A percentile compares a stretch with the other conserved stretches of the same genome.
phyloP scores from a whole-genome alignment of 2,888 invertebrate species.

The Limnephilus marmoratus region DNA sequence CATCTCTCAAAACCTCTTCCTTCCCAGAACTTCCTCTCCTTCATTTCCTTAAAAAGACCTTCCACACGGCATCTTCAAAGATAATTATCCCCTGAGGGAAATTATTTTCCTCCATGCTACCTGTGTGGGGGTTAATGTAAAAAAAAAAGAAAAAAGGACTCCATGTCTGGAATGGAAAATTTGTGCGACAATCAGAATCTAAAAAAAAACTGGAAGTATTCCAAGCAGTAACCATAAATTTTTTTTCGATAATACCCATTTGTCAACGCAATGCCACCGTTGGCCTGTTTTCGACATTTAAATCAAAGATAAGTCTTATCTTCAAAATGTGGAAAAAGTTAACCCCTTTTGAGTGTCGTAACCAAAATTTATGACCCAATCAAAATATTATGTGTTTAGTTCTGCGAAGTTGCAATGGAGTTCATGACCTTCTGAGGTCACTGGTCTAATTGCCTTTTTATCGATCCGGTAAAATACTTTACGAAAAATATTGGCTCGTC shows the following conservation, averaged over 20 bases:
- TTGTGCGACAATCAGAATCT: too few relatives aligned
- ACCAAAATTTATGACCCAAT: neutral
- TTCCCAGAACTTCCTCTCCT: too few relatives aligned
- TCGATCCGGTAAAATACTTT: neutral
- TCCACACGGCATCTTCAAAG: too few relatives aligned
- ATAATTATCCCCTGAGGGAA: too few relatives aligned
- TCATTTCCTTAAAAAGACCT: too few relatives aligned
- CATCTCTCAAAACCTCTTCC: too few relatives aligned
- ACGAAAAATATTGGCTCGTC: neutral
- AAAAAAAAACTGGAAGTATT: too few relatives aligned
- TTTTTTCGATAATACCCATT: neutral
- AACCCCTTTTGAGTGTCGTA: neutral
- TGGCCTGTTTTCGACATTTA: neutral
- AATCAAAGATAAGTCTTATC: neutral
- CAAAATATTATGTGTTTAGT: neutral
- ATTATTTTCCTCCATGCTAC: too few relatives aligned
- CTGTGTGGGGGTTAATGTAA: too few relatives aligned
- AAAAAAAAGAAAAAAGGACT: too few relatives aligned
- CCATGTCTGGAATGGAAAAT: too few relatives aligned
- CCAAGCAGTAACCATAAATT: neutral
- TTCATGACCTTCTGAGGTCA: neutral
- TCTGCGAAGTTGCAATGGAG: neutral
- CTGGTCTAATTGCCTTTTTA: neutral
- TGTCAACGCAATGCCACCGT: neutral
- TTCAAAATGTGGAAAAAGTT: neutral